Evolutionary conservation across 2,888 invertebrate species (phyloP).

Genomic region (Sinelater perroti): DNA sequence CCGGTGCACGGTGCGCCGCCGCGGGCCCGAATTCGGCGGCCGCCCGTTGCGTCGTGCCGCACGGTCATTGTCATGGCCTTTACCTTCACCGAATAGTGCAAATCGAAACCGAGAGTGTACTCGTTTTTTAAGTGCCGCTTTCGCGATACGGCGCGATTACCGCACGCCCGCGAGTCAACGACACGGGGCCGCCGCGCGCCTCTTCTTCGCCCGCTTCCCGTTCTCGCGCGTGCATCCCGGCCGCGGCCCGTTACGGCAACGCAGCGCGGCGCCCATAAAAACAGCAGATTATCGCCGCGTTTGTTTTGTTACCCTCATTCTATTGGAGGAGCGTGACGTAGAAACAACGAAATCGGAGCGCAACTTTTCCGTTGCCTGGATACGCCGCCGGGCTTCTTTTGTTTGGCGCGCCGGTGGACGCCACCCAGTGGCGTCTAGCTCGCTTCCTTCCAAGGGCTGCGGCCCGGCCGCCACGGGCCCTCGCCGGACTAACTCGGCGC

Average conservation of each 20-base stretch:
- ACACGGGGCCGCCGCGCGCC: slow-evolving; percentile 37
- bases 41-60: slow-evolving; percentile 37
- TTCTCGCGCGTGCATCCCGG: neutral
- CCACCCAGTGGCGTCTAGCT: no score
- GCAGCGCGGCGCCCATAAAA: no score
- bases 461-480: no score
- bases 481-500: no score
- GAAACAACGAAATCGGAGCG: no score
- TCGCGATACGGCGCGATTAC: slow-evolving; percentile 52
- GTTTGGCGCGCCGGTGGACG: no score
- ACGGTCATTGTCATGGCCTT: slow-evolving; percentile 60
- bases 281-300: no score
- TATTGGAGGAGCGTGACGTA: no score
- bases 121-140: slow-evolving; percentile 50
- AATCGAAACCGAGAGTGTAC: slow-evolving; percentile 58
- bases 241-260: neutral
- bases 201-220: neutral
- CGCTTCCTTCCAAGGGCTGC: no score
- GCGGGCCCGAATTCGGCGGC: slow-evolving; percentile 30
- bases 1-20: slow-evolving; percentile 17
- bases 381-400: no score
- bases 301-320: no score
- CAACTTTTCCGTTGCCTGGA: no score
- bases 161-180: slow-evolving; percentile 52
- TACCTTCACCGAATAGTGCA: slow-evolving; percentile 58